These are phyloP conservation scores for Subacronicta megacephala DNA, from an alignment of 2,888 invertebrate species.

Conservation along the genomic window DNA sequence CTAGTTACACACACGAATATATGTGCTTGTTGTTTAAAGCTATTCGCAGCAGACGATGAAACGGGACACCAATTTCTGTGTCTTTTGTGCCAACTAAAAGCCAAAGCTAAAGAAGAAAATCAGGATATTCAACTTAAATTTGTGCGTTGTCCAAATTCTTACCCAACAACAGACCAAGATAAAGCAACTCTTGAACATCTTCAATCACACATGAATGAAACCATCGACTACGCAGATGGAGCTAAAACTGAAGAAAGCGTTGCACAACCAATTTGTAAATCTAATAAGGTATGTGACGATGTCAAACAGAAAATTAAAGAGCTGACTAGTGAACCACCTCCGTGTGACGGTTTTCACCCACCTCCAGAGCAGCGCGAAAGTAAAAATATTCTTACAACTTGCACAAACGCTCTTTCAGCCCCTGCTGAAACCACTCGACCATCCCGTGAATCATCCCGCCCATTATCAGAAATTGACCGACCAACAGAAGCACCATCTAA, in stretches of 20 bases:
- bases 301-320: slow-evolving; percentile 53
- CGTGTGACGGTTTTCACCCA: slow-evolving; percentile 37
- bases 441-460: background rate
- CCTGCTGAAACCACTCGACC: background rate
- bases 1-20: background rate
- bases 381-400: background rate
- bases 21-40: slow-evolving; percentile 19
- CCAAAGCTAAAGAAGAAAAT: slow-evolving; percentile 3
- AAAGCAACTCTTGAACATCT: slow-evolving; percentile 43
- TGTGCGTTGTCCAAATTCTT: slow-evolving; percentile 13
- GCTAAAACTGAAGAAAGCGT: slow-evolving; percentile 39
- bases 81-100: slow-evolving; percentile 27
- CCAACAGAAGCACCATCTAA: background rate
- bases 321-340: slow-evolving; percentile 9
- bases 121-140: slow-evolving; percentile 16
- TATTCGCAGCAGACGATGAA: slow-evolving; percentile 5
- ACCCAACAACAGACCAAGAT: slow-evolving; percentile 29
- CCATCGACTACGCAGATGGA: slow-evolving; percentile 48
- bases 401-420: background rate
- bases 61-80: slow-evolving; percentile 10
- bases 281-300: slow-evolving; percentile 49
- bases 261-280: no score
- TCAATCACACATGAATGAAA: slow-evolving; percentile 51
- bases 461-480: background rate
- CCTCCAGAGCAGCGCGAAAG: background rate